Conservation (phyloP, 2,113 vertebrate species). For the Aviceda subcristata region DNA sequence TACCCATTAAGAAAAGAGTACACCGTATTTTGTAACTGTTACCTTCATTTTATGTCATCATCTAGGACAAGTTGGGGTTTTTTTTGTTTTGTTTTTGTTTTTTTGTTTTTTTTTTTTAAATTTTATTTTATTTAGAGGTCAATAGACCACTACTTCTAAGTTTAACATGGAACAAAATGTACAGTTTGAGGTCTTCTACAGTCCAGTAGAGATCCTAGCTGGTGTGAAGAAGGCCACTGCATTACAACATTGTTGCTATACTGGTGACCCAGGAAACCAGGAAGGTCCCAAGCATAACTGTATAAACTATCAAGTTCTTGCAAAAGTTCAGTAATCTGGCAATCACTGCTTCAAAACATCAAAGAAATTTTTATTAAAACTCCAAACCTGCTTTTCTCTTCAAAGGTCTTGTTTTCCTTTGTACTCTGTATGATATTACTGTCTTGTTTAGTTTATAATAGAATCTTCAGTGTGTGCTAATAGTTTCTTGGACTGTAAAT, state of each 20-base stretch:
- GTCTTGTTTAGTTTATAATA: background rate
- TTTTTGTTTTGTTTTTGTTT: background rate
- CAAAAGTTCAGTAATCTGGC: background rate
- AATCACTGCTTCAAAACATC: background rate
- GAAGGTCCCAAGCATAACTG: background rate
- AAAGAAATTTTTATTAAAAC: background rate
- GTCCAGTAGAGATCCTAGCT: background rate
- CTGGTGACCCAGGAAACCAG: background rate
- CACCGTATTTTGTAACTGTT: background rate
- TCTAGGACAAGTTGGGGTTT: background rate
- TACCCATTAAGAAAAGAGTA: background rate
- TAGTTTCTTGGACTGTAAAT: background rate
- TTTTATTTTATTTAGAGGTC: too few species aligned
- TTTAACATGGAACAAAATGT: background rate
- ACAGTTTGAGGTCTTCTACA: background rate
- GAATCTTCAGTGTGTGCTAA: background rate
- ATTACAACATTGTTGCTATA: background rate
- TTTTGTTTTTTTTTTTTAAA: too few species aligned
- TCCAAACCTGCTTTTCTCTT: background rate
- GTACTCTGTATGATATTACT: background rate
- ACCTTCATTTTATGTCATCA: background rate
- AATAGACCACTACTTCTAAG: background rate
- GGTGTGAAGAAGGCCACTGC: background rate
- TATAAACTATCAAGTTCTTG: background rate
- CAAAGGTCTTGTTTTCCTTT: background rate